Evolutionary conservation across 2,888 invertebrate genomes (phyloP), one percentile per base, ranked within the genome.

Genomic region (Yponomeuta sedellus): DNA sequence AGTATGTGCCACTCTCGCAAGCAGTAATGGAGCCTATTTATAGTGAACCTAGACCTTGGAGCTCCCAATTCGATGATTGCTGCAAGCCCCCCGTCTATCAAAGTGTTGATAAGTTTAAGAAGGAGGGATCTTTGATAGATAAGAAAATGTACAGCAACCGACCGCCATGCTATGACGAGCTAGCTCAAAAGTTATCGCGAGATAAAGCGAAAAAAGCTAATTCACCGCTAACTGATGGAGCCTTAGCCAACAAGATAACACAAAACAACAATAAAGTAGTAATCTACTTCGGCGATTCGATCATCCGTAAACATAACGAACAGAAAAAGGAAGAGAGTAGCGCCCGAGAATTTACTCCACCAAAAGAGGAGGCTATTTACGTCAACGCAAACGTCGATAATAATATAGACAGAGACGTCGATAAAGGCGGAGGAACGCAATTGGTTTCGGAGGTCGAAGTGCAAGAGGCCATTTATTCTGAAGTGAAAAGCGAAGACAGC

Each of bases 211-310:
- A 82, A 78, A 92, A 79, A 81, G 80, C 71, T 67, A 91, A 77
- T 75, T 71, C 75, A 64, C 81, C 81, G 11, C 72, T 78, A 10
- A 70, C 74, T 16, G 85, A 86, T 69, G 77, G 78, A 44, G 85
- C 83, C 12, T 72, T 90, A 28, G 81, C 89, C 10, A 89, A 90
- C 69, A 90, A 90, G 76, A 88, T 89, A 67, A 92, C 89, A 65
- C 85, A 91, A 76, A 85, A 85, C 71, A 88, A 90, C 71, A 94
- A 95, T 76, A 94, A 94, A 85, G 94, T 94, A n/a, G 94, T 95
- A 64, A 94, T 95, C 73, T 95, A 94, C 78, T 95, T 94, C 71
- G 95, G 94, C 44, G 95, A 95, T 76, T 93, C 94, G 2, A 92
- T 93, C 63, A 90, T 91, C 67, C 83, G 92, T 56, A 90, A 89